phyloP scores from a whole-genome alignment of 2,113 vertebrate genomes.

The Prionailurus bengalensis region DNA sequence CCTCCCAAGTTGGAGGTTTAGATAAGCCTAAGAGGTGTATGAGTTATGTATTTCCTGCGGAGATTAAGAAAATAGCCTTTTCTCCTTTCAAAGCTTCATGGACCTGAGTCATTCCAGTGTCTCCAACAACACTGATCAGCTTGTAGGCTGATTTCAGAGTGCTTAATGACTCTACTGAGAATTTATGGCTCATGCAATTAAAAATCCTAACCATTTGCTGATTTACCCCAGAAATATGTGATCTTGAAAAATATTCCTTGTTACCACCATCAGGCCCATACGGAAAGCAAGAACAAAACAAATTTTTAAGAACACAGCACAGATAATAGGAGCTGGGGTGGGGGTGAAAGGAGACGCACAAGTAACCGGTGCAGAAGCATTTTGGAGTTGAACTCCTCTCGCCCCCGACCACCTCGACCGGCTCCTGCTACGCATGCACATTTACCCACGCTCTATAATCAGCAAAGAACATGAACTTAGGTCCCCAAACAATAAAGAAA shows the following conservation, averaged over 20 bases:
- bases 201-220: constrained; percentile 35
- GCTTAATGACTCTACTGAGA: constrained; percentile 13
- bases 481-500: constrained; percentile 33
- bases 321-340: not conserved
- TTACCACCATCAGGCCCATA: constrained; percentile 4
- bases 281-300: constrained; percentile 38
- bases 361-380: not conserved
- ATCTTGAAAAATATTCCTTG: constrained; percentile 47
- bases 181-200: constrained; percentile 52
- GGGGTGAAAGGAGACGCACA: not conserved
- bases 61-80: constrained; percentile 62
- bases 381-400: not conserved
- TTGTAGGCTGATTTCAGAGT: constrained; percentile 44
- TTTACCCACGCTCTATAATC: not conserved
- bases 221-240: constrained; percentile 24
- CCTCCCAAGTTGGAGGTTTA: constrained; percentile 68
- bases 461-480: not conserved
- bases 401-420: not conserved
- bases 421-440: not conserved
- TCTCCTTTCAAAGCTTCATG: constrained; percentile 1
- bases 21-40: constrained; percentile 71
- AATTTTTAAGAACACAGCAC: constrained; percentile 14
- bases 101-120: not conserved
- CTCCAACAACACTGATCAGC: not conserved
- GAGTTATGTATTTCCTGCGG: constrained; percentile 56